Base-by-base conservation (phyloP, 2,113 vertebrate genomes). In the Herpailurus yagouaroundi region DNA sequence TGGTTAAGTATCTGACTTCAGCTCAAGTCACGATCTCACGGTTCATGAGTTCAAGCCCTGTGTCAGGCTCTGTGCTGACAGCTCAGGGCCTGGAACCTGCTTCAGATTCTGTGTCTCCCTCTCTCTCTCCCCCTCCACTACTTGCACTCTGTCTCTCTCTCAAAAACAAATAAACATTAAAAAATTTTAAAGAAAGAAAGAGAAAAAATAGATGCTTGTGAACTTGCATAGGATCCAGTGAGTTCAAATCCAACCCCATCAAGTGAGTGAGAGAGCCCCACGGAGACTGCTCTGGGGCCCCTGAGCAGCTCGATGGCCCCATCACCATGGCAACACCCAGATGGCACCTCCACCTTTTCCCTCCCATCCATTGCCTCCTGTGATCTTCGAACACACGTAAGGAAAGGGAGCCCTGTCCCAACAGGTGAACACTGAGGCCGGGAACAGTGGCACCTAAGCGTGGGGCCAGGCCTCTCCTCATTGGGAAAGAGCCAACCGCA, bases 221-320 rank as follows among this genome's bases (percentile, higher is more conserved):
- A 57, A 33, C 48, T 15, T 12, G 33, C 12, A 2, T 1, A 0
- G 0, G 36, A 38, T 15, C 45, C 64, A 4, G 5, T 1, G 63
- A 55, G 4, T 50, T 66, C 29, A 14, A 12, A 12, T 8, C 29
- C 74, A 60, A 60, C 73, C 25, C 73, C 12, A 10, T 16, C 21
- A 16, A 3, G 0, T 33, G 71, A 7, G 25, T 8, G 27, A 36
- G 80, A 93, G 29, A 3, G 14, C 1, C 45, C 4, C 5, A 1
- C 0, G 7, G 31, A 31, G 13, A n/a, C 85, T 7, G 7, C 38
- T 16, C 63, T 1, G 1, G 1, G 15, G 3, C 41, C 21, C 0
- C 21, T 3, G 11, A 29, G 63, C 18, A 69, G 36, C 18, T 27
- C 7, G 13, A 16, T 11, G 19, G 12, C 38, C 64, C 68, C 4